Conservation (phyloP, 2,888 invertebrate genomes). For the Meteorus cinctellus region DNA sequence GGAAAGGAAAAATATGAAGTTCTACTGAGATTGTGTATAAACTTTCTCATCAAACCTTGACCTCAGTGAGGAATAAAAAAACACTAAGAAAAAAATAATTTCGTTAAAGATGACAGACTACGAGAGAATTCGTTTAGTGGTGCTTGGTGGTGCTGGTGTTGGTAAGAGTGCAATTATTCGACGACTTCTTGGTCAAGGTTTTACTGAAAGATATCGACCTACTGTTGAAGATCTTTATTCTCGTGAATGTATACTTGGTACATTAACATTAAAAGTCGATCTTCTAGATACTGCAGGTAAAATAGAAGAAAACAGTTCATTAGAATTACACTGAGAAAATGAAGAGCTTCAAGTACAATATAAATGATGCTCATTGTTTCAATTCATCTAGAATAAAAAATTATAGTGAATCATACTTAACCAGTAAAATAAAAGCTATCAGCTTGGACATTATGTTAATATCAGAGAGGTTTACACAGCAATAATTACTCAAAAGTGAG, state of each 20-base stretch:
- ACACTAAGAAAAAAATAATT: neutral
- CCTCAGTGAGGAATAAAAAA: neutral
- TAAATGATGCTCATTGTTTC: neutral
- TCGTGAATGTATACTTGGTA: constrained; percentile 86
- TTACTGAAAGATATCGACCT: constrained; percentile 86
- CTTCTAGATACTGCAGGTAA: constrained; percentile 71
- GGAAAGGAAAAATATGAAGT: constrained; percentile 3
- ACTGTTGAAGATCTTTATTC: constrained; percentile 93
- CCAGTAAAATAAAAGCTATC: too few species aligned
- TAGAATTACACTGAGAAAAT: neutral
- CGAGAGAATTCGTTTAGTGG: constrained; percentile 87
- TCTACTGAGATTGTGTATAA: neutral
- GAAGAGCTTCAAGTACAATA: neutral
- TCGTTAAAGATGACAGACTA: constrained; percentile 78
- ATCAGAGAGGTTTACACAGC: too few species aligned
- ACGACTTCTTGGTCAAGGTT: constrained; percentile 86
- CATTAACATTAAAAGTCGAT: constrained; percentile 81
- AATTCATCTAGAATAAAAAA: too few species aligned
- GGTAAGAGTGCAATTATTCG: constrained; percentile 91
- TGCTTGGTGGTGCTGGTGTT: constrained; percentile 87
- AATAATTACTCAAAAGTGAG: too few species aligned
- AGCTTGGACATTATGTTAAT: too few species aligned
- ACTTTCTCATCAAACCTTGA: constrained; percentile 3
- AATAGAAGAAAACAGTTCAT: neutral
- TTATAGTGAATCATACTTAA: too few species aligned